These are phyloP conservation scores for Ancistrus triradiatus DNA, from an alignment of 2,113 vertebrate species.

Conservation along the genomic window DNA sequence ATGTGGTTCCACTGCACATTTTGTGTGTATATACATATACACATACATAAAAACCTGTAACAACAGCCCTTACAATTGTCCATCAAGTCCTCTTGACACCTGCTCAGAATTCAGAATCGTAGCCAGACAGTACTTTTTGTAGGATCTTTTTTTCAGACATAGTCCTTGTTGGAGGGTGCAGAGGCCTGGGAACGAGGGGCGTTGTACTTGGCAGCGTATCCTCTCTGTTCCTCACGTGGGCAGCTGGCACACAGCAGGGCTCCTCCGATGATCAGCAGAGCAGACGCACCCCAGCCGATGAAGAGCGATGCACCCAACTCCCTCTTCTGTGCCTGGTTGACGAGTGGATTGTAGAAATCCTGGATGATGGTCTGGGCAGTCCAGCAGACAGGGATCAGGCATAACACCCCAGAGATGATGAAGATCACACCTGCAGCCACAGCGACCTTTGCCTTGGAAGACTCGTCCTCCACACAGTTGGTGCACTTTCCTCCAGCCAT, in stretches of 20 bases:
- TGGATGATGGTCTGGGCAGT: constrained; percentile 61
- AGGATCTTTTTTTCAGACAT: constrained; percentile 55
- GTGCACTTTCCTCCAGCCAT: constrained; percentile 71
- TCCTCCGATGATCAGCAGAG: constrained; percentile 68
- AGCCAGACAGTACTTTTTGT: constrained; percentile 30
- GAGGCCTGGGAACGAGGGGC: constrained; percentile 56
- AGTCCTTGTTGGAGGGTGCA: constrained; percentile 55
- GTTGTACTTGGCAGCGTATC: constrained; percentile 57
- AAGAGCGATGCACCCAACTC: constrained; percentile 69
- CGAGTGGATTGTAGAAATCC: constrained; percentile 67
- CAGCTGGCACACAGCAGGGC: constrained; percentile 68
- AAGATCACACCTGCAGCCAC: constrained; percentile 61
- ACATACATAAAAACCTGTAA: neutral
- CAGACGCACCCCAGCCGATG: constrained; percentile 69
- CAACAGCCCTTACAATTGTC: constrained; percentile 7
- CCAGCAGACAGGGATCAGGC: constrained; percentile 70
- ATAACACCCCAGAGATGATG: constrained; percentile 61
- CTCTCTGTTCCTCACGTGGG: constrained; percentile 49
- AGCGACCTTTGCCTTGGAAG: constrained; percentile 62
- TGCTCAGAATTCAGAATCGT: constrained; percentile 8
- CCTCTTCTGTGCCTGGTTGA: constrained; percentile 57
- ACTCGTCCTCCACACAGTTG: constrained; percentile 63
- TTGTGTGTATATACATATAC: no score
- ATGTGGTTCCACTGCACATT: constrained; percentile 36
- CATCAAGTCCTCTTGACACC: constrained; percentile 20